Percentiles rank a stretch among this genome's conserved stretches.
Conservation (phyloP, 2,888 invertebrate species). For the Stenotaenia linearis region DNA sequence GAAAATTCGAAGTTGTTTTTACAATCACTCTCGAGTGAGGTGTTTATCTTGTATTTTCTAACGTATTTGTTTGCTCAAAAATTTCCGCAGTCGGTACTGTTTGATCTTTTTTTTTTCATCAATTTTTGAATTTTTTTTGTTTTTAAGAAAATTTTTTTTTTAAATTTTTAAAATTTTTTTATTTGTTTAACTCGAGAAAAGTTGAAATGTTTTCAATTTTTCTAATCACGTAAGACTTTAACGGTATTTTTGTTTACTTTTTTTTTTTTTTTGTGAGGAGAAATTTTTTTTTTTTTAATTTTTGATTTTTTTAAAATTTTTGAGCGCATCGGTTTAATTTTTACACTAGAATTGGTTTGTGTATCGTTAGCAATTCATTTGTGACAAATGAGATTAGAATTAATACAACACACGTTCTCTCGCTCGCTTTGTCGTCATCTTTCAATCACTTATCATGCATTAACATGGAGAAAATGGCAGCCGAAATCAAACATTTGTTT, state of each 20-base stretch:
- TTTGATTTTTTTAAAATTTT: too few relatives aligned
- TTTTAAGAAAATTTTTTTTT: neutral
- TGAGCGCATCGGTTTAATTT: neutral
- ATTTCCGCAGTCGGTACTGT: neutral
- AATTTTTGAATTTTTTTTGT: neutral
- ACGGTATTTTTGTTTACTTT: neutral
- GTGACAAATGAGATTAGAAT: neutral
- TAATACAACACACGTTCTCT: neutral
- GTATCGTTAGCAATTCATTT: neutral
- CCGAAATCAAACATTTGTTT: too few relatives aligned
- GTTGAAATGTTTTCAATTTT: too few relatives aligned
- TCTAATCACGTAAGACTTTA: too few relatives aligned
- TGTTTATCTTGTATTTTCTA: neutral
- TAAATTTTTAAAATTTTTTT: neutral
- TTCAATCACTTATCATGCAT: neutral
- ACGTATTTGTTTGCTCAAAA: neutral
- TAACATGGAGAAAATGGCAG: neutral
- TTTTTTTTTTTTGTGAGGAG: neutral
- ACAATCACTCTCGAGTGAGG: neutral
- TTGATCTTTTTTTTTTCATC: neutral
- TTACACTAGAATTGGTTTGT: neutral
- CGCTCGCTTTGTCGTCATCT: neutral
- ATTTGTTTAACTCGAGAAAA: too few relatives aligned
- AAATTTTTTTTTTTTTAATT: neutral
- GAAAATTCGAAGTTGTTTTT: neutral